Conservation (phyloP, 2,797 vertebrate genomes). For the Tenualosa thibaudeaui region DNA sequence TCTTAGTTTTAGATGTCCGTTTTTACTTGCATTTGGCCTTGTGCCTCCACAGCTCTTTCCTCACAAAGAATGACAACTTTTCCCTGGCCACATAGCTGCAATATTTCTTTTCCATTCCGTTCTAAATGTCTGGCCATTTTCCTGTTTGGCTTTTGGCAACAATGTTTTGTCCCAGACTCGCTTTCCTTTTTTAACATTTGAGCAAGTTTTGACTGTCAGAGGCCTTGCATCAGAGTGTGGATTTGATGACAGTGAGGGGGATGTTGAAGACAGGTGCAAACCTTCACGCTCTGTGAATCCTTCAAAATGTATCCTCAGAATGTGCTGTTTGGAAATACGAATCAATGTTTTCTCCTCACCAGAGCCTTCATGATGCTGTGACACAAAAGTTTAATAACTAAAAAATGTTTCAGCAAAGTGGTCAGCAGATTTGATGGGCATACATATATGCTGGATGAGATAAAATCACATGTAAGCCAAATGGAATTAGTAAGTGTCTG, state of each 20-base stretch:
- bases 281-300: neutral
- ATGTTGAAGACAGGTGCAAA: neutral
- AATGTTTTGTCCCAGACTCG: conserved; percentile 24
- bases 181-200: neutral
- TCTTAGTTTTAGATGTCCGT: neutral
- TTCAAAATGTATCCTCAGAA: too few relatives aligned
- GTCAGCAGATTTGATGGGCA: too few relatives aligned
- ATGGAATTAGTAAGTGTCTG: too few relatives aligned
- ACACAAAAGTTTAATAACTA: too few relatives aligned
- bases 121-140: conserved; percentile 46
- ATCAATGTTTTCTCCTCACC: too few relatives aligned
- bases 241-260: neutral
- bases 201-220: neutral
- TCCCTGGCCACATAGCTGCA: conserved; percentile 44
- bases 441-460: too few relatives aligned
- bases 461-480: too few relatives aligned
- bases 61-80: conserved; percentile 40
- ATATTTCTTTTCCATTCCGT: conserved; percentile 30
- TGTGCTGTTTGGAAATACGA: too few relatives aligned
- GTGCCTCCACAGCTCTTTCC: conserved; percentile 42
- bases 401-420: too few relatives aligned
- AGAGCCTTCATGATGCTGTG: too few relatives aligned
- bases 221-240: neutral
- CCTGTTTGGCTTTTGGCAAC: conserved; percentile 34
- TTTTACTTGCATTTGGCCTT: conserved; percentile 29